Conservation (phyloP, 2,888 invertebrate species). For the Altica lythri region DNA sequence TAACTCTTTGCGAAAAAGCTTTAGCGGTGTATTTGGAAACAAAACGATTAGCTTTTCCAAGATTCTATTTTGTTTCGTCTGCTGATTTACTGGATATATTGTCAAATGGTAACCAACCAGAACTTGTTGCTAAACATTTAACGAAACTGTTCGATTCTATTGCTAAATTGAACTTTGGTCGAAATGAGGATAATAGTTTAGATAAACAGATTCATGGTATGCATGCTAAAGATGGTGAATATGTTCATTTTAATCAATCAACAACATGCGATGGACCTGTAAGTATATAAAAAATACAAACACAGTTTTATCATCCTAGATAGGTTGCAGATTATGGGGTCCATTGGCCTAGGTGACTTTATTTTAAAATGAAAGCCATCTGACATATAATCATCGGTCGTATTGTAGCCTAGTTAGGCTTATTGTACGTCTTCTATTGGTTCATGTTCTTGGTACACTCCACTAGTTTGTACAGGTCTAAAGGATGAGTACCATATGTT, state of each 20-base stretch:
- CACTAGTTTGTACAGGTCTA: too few relatives aligned
- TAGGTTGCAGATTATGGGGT: too few relatives aligned
- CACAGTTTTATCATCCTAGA: too few relatives aligned
- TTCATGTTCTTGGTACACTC: too few relatives aligned
- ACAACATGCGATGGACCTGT: constrained; percentile 88
- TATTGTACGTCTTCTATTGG: too few relatives aligned
- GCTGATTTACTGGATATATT: constrained; percentile 93
- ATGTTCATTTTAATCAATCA: constrained; percentile 77
- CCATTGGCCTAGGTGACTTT: too few relatives aligned
- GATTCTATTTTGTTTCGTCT: constrained; percentile 96
- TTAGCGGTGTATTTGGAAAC: constrained; percentile 96
- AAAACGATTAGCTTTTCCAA: constrained; percentile 91
- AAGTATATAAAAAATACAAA: too few relatives aligned
- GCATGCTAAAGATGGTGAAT: constrained; percentile 95
- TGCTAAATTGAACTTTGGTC: constrained; percentile 80
- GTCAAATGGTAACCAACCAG: constrained; percentile 94
- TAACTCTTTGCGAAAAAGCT: constrained; percentile 94
- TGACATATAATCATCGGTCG: too few relatives aligned
- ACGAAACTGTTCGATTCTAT: constrained; percentile 96
- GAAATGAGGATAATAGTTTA: constrained; percentile 60
- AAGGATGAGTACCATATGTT: too few relatives aligned
- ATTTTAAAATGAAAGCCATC: too few relatives aligned
- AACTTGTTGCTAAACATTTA: constrained; percentile 85
- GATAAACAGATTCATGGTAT: constrained; percentile 76
- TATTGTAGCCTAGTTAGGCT: too few relatives aligned